These are phyloP conservation scores for Drosophila bipectinata DNA, from an alignment of 1,140 invertebrate species.

Conservation along the genomic window DNA sequence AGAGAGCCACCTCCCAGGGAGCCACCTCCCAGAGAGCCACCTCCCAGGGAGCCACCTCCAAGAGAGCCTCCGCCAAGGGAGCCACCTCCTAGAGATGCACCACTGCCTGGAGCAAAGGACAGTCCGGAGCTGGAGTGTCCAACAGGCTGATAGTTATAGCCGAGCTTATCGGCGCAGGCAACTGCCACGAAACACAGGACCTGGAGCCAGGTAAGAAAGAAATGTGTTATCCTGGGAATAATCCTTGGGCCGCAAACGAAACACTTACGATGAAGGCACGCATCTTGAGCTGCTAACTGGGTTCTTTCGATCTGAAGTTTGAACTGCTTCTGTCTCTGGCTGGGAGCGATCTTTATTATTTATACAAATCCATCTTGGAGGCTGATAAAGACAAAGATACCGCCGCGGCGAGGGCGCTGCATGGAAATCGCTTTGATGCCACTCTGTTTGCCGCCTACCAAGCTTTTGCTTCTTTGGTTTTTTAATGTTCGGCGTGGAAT, in stretches of 20 bases:
- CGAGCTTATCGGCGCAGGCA: conserved; percentile 75
- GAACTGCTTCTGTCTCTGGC: conserved; percentile 65
- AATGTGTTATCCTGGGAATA: conserved; percentile 13
- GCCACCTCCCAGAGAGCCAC: conserved; percentile 15
- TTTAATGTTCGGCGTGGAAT: conserved; percentile 71
- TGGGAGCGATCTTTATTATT: conserved; percentile 71
- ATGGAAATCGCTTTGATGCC: conserved; percentile 74
- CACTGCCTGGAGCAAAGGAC: conserved; percentile 56
- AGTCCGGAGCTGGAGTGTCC: conserved; percentile 59
- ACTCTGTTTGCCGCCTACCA: conserved; percentile 78
- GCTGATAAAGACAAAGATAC: conserved; percentile 75
- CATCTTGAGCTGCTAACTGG: conserved; percentile 63
- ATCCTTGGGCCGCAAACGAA: conserved; percentile 3
- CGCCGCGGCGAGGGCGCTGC: conserved; percentile 56
- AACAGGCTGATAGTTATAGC: conserved; percentile 78
- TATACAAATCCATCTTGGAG: conserved; percentile 79
- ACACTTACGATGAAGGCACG: conserved; percentile 73
- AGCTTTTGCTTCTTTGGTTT: conserved; percentile 63
- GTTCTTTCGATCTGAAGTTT: conserved; percentile 64
- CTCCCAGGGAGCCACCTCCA: conserved; percentile 21
- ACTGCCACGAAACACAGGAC: conserved; percentile 71
- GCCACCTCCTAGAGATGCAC: conserved; percentile 8
- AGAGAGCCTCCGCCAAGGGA: neutral
- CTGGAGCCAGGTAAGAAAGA: conserved; percentile 10
- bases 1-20: conserved; percentile 14